These are phyloP conservation scores for Scaptomyza graminum DNA, from an alignment of 1,140 invertebrate genomes.

Conservation along the genomic window DNA sequence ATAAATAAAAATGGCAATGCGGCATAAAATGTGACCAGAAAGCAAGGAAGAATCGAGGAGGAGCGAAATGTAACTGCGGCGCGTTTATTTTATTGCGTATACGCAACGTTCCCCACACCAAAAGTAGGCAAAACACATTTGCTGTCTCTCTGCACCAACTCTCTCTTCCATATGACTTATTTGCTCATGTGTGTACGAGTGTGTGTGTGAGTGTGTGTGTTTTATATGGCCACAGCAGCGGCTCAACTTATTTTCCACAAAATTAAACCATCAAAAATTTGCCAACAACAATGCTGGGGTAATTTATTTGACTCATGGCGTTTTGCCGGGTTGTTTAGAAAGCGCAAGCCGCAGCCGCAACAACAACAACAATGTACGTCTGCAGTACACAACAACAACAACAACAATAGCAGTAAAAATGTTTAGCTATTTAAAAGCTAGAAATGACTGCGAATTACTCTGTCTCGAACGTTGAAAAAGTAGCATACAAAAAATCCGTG, in stretches of 20 bases:
- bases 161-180: slow-evolving; percentile 20
- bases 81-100: slow-evolving; percentile 82
- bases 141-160: background rate
- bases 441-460: background rate
- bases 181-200: slow-evolving; percentile 49
- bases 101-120: slow-evolving; percentile 51
- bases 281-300: slow-evolving; percentile 79
- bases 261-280: slow-evolving; percentile 82
- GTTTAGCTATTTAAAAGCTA: background rate
- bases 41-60: slow-evolving; percentile 30
- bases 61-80: slow-evolving; percentile 72
- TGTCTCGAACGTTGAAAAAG: background rate
- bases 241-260: slow-evolving; percentile 82
- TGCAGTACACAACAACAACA: slow-evolving; percentile 46
- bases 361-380: slow-evolving; percentile 36
- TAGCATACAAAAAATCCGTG: too few relatives aligned
- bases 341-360: slow-evolving; percentile 47
- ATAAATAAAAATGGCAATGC: slow-evolving; percentile 77
- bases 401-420: slow-evolving; percentile 15
- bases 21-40: slow-evolving; percentile 70
- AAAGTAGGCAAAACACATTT: slow-evolving; percentile 71
- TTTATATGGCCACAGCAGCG: slow-evolving; percentile 72
- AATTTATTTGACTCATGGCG: slow-evolving; percentile 81
- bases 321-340: slow-evolving; percentile 62
- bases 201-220: slow-evolving; percentile 37